Evolutionary conservation across 2,888 invertebrate genomes (phyloP), one percentile per base, ranked within the genome.

Genomic region (Drymonia ruficornis): DNA sequence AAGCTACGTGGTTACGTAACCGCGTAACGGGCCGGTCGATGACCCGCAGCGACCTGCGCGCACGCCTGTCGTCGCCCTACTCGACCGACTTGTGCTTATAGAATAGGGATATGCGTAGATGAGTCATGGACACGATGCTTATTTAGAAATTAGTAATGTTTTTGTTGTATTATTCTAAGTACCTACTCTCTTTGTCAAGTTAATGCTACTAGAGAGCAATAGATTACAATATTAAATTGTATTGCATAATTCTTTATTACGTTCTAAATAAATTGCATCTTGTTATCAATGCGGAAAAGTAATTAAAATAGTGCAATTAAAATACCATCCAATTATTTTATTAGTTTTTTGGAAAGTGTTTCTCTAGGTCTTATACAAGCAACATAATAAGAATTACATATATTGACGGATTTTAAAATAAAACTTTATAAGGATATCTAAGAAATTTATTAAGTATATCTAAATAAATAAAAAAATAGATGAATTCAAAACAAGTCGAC

Each of bases 1-100:
- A 86, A 87, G 88, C 89, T 91, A 89, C 90, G 90, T 87, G 76
- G 61, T 91, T 90, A 89, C 90, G 89, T 91, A 89, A 91, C 76
- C 81, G 83, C 86, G 89, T 91, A 91, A 91, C 89, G 89, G 90
- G 70, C 82, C 86, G 91, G 90, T 78, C 91, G 67, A 76, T 83
- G 89, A 89, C 89, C 78, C 70, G 65, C 67, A 55, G 69, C 80
- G 86, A 88, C 85, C 84, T 86, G 91, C 91, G 91, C 89, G 78
- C 79, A 80, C 90, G 91, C 86, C 78, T 83, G 81, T 85, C 84
- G 79, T 82, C 84, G 84, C 83, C 78, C 83, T 76, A 74, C 77
- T 77, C 77, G 74, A 73, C 70, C 64, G 70, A 72, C 68, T 72
- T 61, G 65, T 60, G 61, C 68, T n/a, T 52, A 68, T 63, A 70